phyloP scores from a whole-genome alignment of 2,113 vertebrate genomes.

The Prolemur simus region DNA sequence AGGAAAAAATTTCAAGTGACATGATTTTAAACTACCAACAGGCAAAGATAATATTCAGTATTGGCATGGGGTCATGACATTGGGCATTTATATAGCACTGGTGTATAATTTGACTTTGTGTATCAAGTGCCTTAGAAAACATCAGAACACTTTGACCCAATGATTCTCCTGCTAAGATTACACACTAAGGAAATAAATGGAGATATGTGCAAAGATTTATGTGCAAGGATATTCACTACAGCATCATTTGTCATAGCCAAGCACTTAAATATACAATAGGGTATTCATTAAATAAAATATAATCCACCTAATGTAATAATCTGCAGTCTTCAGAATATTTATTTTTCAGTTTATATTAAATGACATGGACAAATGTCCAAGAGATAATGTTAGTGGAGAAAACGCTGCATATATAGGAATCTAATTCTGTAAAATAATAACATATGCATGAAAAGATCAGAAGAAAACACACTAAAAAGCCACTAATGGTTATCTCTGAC shows the following conservation, averaged over 20 bases:
- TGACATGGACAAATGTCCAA: background rate
- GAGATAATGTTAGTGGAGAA: background rate
- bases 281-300: background rate
- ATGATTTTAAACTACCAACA: background rate
- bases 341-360: conserved; percentile 37
- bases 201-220: background rate
- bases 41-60: background rate
- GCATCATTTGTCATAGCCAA: background rate
- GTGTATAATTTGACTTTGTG: background rate
- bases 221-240: background rate
- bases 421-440: background rate
- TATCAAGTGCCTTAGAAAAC: background rate
- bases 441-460: accelerated
- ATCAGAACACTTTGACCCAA: background rate
- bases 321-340: background rate
- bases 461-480: background rate
- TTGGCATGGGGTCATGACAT: background rate
- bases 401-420: background rate
- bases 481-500: background rate
- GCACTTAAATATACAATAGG: background rate
- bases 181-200: background rate
- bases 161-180: background rate
- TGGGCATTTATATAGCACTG: background rate
- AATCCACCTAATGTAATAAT: background rate
- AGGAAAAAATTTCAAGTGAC: background rate